Percentiles rank a stretch among this genome's conserved stretches.
Evolutionary conservation across 2,888 invertebrate genomes (phyloP).

Genomic region (Apantesis nais): DNA sequence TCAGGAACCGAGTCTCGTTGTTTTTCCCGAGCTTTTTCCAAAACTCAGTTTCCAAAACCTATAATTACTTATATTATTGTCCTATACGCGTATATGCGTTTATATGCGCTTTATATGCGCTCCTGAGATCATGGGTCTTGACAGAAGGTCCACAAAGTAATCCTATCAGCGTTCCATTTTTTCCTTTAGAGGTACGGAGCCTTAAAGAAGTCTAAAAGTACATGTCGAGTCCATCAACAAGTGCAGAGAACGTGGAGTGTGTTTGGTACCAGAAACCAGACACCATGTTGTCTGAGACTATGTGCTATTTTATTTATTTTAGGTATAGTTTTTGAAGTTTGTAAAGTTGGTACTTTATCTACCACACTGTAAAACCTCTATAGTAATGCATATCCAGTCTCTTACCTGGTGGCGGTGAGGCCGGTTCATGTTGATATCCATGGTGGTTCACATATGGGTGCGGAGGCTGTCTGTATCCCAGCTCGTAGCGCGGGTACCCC

Average conservation of each 20-base stretch:
- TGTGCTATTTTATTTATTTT: neutral
- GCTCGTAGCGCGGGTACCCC: constrained; percentile 80
- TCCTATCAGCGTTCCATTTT: no score
- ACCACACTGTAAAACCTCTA: neutral
- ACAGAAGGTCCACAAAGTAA: no score
- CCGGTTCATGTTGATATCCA: constrained; percentile 75
- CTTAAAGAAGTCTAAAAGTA: no score
- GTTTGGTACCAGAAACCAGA: no score
- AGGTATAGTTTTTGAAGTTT: neutral
- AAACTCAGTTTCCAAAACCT: no score
- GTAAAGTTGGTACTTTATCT: neutral
- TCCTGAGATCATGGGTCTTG: no score
- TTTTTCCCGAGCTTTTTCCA: no score
- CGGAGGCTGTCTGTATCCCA: constrained; percentile 73
- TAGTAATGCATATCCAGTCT: neutral
- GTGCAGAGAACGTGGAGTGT: neutral
- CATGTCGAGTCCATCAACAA: neutral
- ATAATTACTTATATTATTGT: no score
- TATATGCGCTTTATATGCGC: no score
- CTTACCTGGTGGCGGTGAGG: constrained; percentile 75
- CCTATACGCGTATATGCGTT: no score
- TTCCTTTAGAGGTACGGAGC: no score
- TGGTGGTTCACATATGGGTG: constrained; percentile 75
- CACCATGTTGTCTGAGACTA: neutral
- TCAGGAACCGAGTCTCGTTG: no score